These are phyloP conservation scores for Himalopsyche anomala DNA, from an alignment of 2,888 invertebrate genomes.

Conservation along the genomic window DNA sequence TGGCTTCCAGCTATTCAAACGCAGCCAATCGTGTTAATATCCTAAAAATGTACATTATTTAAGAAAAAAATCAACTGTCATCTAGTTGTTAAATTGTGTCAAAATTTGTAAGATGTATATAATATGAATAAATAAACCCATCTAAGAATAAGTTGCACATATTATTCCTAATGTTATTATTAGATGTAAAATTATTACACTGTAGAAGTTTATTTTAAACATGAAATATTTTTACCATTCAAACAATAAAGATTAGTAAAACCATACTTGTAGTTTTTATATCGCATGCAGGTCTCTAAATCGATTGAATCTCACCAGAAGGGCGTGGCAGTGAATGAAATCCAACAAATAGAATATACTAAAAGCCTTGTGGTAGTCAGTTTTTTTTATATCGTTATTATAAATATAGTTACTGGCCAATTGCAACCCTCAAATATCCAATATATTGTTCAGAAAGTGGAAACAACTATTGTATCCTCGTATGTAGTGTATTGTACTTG, in stretches of 20 bases:
- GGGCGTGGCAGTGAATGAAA: too few species aligned
- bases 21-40: constrained; percentile 27
- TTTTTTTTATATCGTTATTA: too few species aligned
- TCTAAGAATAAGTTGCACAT: neutral
- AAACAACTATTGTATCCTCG: too few species aligned
- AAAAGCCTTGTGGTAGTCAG: too few species aligned
- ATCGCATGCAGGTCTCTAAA: too few species aligned
- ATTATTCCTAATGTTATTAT: neutral
- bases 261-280: too few species aligned
- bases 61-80: neutral
- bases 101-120: constrained; percentile 40
- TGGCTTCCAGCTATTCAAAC: constrained; percentile 38
- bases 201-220: constrained; percentile 38
- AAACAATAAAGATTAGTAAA: constrained; percentile 39
- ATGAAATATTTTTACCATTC: constrained; percentile 46
- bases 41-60: neutral
- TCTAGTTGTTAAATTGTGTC: constrained; percentile 44
- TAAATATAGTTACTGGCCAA: too few species aligned
- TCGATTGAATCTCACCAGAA: too few species aligned
- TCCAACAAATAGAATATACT: too few species aligned
- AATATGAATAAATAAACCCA: neutral
- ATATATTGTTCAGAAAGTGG: too few species aligned
- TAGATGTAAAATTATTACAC: constrained; percentile 23
- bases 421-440: too few species aligned
- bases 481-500: too few species aligned